Base-by-base conservation (phyloP, 2,888 invertebrate genomes). In the Plutella xylostella region DNA sequence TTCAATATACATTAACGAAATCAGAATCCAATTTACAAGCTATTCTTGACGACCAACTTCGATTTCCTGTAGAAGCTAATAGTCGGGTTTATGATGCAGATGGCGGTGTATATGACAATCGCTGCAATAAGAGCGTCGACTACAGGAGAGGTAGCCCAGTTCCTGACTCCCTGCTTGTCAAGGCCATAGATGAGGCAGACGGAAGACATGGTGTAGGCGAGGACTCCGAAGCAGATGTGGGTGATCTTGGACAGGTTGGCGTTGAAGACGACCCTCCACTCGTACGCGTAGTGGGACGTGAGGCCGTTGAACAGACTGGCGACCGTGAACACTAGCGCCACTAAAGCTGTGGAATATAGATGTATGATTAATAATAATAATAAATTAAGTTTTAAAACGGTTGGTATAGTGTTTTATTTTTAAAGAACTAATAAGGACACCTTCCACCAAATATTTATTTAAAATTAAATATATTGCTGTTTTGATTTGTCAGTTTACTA, bases 261-360 rank as follows among this genome's bases (percentile, higher is more conserved):
- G 0, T 67, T 62, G 6, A 68, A 35, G 21, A 56, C 47, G 17
- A 47, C 58, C 5, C 62, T 55, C 11, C 67, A 52, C 47, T 72
- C 72, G 39, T 56, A 58, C 1, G 68, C 65, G 55, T 66, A 74
- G n/a, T 71, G 60, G 1, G 74, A 70, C 17, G 66, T 43, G 0
- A 70, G 15, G 0, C 74, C 74, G 37, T 70, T 74, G 39, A 74
- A 53, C n/a, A 74, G 52, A 37, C 68, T 59, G 17, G 64, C 64
- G 3, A 56, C 48, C n/a, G 73, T 73, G 48, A 72, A 72, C 9
- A 73, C 61, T 35, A 73, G 44, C 0, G 74, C 72, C n/a, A 70
- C 64, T 2, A 73, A 55, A n/a, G 54, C 73, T 72, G 62, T 2
- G n/a, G n/a, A n/a, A n/a, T n/a, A n/a, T n/a, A n/a, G n/a, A n/a